Evolutionary conservation across 1,140 invertebrate genomes (phyloP), one percentile per base, ranked within the genome.

Genomic region (Bombus waltoni): DNA sequence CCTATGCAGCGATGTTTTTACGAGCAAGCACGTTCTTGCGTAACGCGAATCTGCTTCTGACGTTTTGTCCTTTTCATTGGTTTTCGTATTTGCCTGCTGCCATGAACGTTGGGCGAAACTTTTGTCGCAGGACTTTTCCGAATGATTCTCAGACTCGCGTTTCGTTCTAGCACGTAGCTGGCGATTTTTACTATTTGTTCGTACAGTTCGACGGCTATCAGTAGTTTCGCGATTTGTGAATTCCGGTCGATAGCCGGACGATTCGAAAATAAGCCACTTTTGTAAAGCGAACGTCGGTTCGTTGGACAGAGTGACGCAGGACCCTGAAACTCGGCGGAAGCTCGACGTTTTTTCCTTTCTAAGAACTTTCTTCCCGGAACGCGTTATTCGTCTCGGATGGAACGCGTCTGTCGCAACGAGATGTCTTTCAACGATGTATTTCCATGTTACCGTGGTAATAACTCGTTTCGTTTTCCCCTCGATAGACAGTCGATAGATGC

Each of bases 41-140:
- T 70, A 65, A 89, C 62, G 57, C 28, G 66, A 89, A 89, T 89
- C 88, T 89, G 88, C 40, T 76, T 25, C 44, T 80, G 83, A 90
- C 78, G 85, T 84, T 83, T 87, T 90, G 78, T 87, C 88, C 85
- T 77, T 66, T 65, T 59, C n/a, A 32, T 5, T 59, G 40, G 68
- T 72, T n/a, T 62, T 62, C 28, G 57, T 53, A 62, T 72, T 47
- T 47, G 73, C 65, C 3, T 35, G 28, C 22, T 62, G 62, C 62
- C 13, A 59, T 13, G 38, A 13, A 40, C 71, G 38, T 65, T 53
- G 18, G 40, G 11, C 53, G n/a, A 80, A 83, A 79, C 87, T 89
- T 88, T 85, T n/a, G 68, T 66, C 59, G 68, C 32, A n/a, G 3
- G 38, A 77, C 2, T 28, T 35, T 38, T 32, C 8, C 3, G 38